Conservation (phyloP, 2,797 vertebrate species). For the Muscicapa striata region DNA sequence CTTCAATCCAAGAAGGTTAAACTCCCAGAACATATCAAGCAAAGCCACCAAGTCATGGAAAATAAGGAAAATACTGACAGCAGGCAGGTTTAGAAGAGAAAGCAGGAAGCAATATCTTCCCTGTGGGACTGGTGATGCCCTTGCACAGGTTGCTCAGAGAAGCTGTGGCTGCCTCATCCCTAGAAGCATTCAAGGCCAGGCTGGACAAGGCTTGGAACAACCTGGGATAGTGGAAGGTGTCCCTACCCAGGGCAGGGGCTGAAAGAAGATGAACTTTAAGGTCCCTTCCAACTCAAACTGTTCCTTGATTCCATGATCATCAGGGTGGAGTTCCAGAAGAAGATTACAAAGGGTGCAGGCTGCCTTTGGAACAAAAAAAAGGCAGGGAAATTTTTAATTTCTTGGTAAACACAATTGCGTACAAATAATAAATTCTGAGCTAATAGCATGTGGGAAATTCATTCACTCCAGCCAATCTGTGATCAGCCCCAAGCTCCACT, state of each 20-base stretch:
- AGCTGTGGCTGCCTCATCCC: neutral
- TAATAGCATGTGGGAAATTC: accelerated
- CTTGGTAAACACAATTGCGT: neutral
- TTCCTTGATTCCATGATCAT: neutral
- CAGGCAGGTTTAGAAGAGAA: neutral
- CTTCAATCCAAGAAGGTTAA: neutral
- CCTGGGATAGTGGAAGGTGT: neutral
- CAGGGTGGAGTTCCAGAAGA: neutral
- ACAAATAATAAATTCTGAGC: neutral
- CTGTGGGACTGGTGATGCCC: neutral
- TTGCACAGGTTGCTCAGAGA: neutral
- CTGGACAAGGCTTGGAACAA: neutral
- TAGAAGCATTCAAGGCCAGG: neutral
- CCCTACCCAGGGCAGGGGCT: neutral
- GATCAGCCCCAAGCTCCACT: neutral
- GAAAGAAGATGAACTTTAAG: neutral
- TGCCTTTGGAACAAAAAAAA: neutral
- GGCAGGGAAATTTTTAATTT: neutral
- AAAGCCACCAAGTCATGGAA: neutral
- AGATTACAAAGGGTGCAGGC: neutral
- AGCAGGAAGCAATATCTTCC: neutral
- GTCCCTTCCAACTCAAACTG: neutral
- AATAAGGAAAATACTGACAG: neutral
- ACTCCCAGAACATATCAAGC: neutral
- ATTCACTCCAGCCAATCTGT: neutral